A percentile compares a stretch with the other conserved stretches of the same genome.
These are phyloP conservation scores for Drosophila koepferae DNA, from an alignment of 2,888 invertebrate species.

Conservation along the genomic window DNA sequence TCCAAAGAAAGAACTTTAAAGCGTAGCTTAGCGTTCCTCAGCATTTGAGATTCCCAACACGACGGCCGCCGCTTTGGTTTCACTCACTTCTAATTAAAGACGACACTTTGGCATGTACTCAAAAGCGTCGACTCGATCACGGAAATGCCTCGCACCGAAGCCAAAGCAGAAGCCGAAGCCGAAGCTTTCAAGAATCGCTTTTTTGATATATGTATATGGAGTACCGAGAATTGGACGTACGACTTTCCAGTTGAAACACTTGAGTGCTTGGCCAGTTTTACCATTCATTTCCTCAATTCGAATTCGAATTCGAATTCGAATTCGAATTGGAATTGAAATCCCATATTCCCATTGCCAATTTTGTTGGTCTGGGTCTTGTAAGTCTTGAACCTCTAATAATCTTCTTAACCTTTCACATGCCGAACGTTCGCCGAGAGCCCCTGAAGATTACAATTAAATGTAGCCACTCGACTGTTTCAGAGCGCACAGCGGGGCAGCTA, in stretches of 20 bases:
- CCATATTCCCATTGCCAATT: constrained; percentile 21
- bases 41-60: constrained; percentile 45
- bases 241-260: constrained; percentile 21
- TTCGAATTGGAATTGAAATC: background rate
- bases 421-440: constrained; percentile 54
- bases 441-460: constrained; percentile 76
- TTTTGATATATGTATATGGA: constrained; percentile 30
- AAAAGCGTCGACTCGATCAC: constrained; percentile 47
- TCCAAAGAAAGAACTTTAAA: constrained; percentile 69
- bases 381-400: constrained; percentile 41
- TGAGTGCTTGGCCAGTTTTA: background rate
- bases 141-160: constrained; percentile 64
- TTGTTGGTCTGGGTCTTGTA: background rate
- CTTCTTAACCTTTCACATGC: constrained; percentile 53
- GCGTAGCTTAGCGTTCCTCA: constrained; percentile 36
- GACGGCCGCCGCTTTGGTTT: constrained; percentile 61
- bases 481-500: constrained; percentile 67
- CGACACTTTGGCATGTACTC: constrained; percentile 78
- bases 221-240: constrained; percentile 60
- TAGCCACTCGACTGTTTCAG: constrained; percentile 46
- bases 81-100: constrained; percentile 74
- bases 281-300: constrained; percentile 6
- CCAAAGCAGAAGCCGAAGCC: constrained; percentile 16
- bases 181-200: constrained; percentile 50
- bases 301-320: background rate